These are phyloP conservation scores for Hassar affinis DNA, from an alignment of 2,113 vertebrate species.

Conservation along the genomic window DNA sequence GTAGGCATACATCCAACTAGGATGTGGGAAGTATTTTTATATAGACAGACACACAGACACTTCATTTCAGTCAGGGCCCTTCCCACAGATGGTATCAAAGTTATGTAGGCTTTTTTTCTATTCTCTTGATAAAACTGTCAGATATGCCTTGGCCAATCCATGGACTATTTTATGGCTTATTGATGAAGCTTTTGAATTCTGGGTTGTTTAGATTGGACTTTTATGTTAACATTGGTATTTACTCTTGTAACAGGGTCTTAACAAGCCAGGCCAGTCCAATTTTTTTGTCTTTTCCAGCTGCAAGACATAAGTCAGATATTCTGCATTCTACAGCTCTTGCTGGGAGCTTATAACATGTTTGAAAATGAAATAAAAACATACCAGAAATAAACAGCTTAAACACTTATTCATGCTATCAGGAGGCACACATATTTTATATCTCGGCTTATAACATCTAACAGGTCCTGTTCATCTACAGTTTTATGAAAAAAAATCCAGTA, in stretches of 20 bases:
- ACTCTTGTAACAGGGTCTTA: not conserved
- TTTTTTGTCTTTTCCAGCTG: not conserved
- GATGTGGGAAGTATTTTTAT: conserved; percentile 38
- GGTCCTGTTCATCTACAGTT: not conserved
- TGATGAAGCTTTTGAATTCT: not conserved
- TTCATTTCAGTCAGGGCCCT: conserved; percentile 2
- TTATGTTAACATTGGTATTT: not conserved
- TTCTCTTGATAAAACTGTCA: not conserved
- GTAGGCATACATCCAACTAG: conserved; percentile 12
- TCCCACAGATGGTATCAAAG: conserved; percentile 27
- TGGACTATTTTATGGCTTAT: not conserved
- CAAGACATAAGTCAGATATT: not conserved
- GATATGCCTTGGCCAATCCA: not conserved
- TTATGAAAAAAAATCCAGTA: not conserved
- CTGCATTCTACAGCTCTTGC: not conserved
- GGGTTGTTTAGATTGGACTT: not conserved
- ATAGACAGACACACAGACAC: not conserved
- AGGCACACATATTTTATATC: not conserved
- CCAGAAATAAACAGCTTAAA: not conserved
- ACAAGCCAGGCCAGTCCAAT: not conserved
- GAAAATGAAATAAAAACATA: not conserved
- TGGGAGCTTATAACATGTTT: not conserved
- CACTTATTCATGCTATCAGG: not conserved
- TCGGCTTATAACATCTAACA: not conserved
- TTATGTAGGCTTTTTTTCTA: not conserved